Base-by-base conservation (phyloP, 2,797 vertebrate genomes). In the Poecilia wingei region DNA sequence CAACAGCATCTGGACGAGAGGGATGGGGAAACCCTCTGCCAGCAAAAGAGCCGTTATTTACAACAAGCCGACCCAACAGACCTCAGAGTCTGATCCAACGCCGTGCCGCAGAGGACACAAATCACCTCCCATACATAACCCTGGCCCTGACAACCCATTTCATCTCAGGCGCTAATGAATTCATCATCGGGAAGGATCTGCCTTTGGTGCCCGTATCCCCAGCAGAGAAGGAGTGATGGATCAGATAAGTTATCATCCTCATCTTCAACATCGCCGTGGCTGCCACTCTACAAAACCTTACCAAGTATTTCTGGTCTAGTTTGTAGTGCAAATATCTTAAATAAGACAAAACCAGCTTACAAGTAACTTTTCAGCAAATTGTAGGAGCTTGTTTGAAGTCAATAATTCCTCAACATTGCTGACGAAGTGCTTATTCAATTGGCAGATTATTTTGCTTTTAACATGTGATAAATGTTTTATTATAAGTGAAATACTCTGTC, bases 141-240 rank as follows among this genome's bases (percentile, higher is more conserved):
- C 82, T 75, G 82, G 73, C 64, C 80, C 85, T 90, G 91, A 93
- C 91, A 95, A 91, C 91, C 93, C 85, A 92, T 93, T 93, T 92
- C 90, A 94, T 94, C 91, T 90, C 87, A 88, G 78, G 81, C 84
- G 70, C 85, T 92, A 93, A 95, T 92, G 87, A 93, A 94, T 94
- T 88, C 89, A 92, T 94, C 92, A 93, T 85, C 75, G 79, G 86
- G 83, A 89, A 84, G 79, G 75, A 86, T 88, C 82, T 88, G 89
- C 88, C 90, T 89, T 82, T 77, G 76, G 91, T 87, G 88, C 82
- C 82, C 74, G 76, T 64, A 82, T 80, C 73, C 77, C 78, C 86
- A 86, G 89, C 82, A 83, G 82, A 88, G 83, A 80, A 86, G 78
- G 87, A 94, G 87, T 92, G 90, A 94, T 91, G 84, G 89, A 88